These are phyloP conservation scores for Pentamera pediparva DNA, from an alignment of 53 echinoderm and acorn worm genomes.

Conservation along the genomic window DNA sequence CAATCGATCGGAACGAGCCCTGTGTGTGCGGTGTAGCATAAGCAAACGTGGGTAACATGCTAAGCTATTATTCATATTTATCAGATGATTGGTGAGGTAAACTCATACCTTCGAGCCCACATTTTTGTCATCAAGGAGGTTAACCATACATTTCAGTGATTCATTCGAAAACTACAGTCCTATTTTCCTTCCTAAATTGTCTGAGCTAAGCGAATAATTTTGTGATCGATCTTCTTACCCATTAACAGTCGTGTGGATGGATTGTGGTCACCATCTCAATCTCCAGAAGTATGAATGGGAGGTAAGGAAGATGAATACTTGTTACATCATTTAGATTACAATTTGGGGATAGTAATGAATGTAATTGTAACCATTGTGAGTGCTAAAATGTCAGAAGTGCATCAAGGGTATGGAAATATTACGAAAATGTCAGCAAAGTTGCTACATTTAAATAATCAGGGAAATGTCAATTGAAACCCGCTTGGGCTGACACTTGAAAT, in stretches of 20 bases:
- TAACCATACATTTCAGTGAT: neutral
- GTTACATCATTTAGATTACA: conserved; percentile 4
- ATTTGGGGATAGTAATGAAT: neutral
- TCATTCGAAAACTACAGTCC: neutral
- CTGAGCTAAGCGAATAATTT: conserved; percentile 17
- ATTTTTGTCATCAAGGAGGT: neutral
- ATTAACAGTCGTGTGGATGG: conserved; percentile 12
- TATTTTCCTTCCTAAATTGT: conserved; percentile 6
- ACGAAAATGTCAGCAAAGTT: too few species aligned
- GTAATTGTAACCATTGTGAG: too few species aligned
- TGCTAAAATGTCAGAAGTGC: neutral
- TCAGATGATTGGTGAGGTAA: neutral
- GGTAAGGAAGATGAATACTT: conserved; percentile 7
- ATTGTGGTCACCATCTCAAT: conserved; percentile 21
- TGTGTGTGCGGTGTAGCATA: conserved; percentile 1
- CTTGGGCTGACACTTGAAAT: too few species aligned
- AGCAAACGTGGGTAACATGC: conserved; percentile 9
- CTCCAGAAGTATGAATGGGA: conserved; percentile 11
- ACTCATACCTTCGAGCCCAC: neutral
- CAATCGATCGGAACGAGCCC: neutral
- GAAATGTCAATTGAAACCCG: too few species aligned
- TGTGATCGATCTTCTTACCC: conserved; percentile 5
- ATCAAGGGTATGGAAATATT: neutral
- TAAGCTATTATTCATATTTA: conserved; percentile 5
- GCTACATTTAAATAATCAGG: too few species aligned